phyloP scores from a whole-genome alignment of 2,888 invertebrate genomes.

The Apotomis turbidana region DNA sequence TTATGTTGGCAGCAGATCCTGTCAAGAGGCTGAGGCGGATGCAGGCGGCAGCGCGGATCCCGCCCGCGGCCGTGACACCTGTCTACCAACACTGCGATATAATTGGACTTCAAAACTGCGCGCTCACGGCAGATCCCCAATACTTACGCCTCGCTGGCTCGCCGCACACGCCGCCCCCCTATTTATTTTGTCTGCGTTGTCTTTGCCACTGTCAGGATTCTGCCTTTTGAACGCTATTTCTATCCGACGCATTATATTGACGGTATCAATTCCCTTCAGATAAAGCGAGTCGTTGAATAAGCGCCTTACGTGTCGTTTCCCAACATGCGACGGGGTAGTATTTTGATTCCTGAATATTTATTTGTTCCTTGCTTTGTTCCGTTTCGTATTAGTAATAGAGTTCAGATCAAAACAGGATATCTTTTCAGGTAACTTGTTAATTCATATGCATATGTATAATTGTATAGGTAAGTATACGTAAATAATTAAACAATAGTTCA shows the following conservation, averaged over 20 bases:
- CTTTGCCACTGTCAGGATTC: constrained; percentile 75
- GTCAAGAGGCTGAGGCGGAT: constrained; percentile 11
- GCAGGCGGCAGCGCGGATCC: constrained; percentile 23
- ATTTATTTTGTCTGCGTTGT: constrained; percentile 81
- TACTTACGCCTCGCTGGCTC: constrained; percentile 78
- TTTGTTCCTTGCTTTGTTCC: constrained; percentile 19
- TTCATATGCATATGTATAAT: no score
- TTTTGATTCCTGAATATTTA: constrained; percentile 38
- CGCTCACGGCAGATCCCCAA: constrained; percentile 78
- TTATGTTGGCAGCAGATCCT: constrained; percentile 20
- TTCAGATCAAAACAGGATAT: not conserved
- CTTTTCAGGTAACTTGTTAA: not conserved
- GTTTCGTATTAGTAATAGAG: constrained; percentile 19
- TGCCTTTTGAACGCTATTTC: constrained; percentile 75
- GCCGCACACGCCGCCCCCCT: constrained; percentile 69
- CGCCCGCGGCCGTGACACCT: constrained; percentile 40
- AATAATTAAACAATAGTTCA: no score
- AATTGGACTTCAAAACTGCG: constrained; percentile 84
- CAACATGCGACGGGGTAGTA: constrained; percentile 37
- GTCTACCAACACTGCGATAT: constrained; percentile 65
- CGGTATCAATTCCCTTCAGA: constrained; percentile 74
- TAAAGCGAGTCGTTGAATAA: constrained; percentile 58
- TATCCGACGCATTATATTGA: constrained; percentile 75
- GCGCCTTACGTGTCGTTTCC: constrained; percentile 50
- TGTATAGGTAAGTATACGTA: no score